Evolutionary conservation across 2,888 invertebrate species (phyloP).

Genomic region (Pollenia angustigena): DNA sequence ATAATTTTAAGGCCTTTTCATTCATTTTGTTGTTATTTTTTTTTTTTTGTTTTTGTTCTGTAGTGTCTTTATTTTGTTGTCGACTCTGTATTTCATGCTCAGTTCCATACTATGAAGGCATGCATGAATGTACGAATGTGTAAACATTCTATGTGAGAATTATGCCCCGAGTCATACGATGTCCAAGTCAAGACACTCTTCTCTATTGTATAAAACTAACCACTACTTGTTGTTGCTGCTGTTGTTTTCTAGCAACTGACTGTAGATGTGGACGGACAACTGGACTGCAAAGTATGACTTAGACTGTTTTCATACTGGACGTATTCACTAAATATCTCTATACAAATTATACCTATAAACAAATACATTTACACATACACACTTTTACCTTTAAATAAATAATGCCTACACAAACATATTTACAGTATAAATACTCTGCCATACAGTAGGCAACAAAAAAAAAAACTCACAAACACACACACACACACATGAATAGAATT

Average conservation of each 20-base stretch:
- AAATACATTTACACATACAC: neutral
- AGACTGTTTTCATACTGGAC: conserved; percentile 1
- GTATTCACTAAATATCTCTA: conserved; percentile 40
- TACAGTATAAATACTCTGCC: neutral
- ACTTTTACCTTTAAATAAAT: neutral
- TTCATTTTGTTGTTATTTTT: neutral
- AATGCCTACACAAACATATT: neutral
- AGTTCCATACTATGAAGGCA: conserved; percentile 1
- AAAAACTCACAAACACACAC: too few species aligned
- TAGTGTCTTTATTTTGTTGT: conserved; percentile 14
- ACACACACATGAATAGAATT: neutral
- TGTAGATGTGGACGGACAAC: neutral
- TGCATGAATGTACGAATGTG: conserved; percentile 40
- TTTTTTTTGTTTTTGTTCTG: neutral
- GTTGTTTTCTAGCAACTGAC: conserved; percentile 19
- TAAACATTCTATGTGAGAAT: conserved; percentile 73
- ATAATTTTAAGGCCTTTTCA: conserved; percentile 16
- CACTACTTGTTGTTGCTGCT: conserved; percentile 41
- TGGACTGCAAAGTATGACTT: conserved; percentile 2
- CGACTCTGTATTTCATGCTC: conserved; percentile 13
- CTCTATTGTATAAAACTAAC: conserved; percentile 56
- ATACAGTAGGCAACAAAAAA: conserved; percentile 3
- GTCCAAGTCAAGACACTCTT: conserved; percentile 74
- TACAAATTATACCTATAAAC: conserved; percentile 34
- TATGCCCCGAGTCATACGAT: conserved; percentile 64